Percentiles rank a stretch among this genome's conserved stretches.
phyloP scores from a whole-genome alignment of 2,888 invertebrate genomes.

The Leptothorax acervorum region DNA sequence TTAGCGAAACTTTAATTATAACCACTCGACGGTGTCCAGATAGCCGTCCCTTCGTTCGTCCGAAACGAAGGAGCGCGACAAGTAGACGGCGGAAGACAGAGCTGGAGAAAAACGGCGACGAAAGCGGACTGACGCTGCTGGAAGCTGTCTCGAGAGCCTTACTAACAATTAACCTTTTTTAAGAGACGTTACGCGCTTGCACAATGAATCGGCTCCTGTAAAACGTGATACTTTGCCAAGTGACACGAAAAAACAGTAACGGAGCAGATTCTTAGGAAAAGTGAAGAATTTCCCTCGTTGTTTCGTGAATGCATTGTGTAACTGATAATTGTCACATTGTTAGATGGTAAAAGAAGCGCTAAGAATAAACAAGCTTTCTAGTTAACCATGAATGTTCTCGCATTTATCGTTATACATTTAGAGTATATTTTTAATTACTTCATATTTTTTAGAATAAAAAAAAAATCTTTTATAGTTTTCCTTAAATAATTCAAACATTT shows the following conservation, averaged over 20 bases:
- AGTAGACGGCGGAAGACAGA: slow-evolving; percentile 42
- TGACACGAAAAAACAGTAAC: slow-evolving; percentile 13
- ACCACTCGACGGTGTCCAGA: slow-evolving; percentile 66
- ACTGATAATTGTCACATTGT: slow-evolving; percentile 19
- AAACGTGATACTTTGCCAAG: slow-evolving; percentile 24
- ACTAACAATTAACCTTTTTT: slow-evolving; percentile 65
- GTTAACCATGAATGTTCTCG: not conserved
- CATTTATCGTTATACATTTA: not conserved
- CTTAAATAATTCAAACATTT: not conserved
- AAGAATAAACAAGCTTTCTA: slow-evolving; percentile 18
- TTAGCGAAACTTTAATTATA: slow-evolving; percentile 78
- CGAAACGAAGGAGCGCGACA: slow-evolving; percentile 58
- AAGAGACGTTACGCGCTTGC: slow-evolving; percentile 2
- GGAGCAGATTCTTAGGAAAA: slow-evolving; percentile 17
- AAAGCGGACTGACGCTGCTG: slow-evolving; percentile 45
- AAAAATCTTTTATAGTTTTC: too few relatives aligned
- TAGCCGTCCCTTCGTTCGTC: slow-evolving; percentile 55
- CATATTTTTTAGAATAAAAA: not conserved
- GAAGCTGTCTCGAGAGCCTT: slow-evolving; percentile 43
- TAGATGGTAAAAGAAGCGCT: not conserved
- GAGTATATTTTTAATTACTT: not conserved
- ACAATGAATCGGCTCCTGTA: slow-evolving; percentile 1
- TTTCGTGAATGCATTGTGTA: not conserved
- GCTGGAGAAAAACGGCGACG: slow-evolving; percentile 50
- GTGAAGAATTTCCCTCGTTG: not conserved